phyloP scores from a whole-genome alignment of 2,797 vertebrate genomes.

The Urosaurus nigricauda region DNA sequence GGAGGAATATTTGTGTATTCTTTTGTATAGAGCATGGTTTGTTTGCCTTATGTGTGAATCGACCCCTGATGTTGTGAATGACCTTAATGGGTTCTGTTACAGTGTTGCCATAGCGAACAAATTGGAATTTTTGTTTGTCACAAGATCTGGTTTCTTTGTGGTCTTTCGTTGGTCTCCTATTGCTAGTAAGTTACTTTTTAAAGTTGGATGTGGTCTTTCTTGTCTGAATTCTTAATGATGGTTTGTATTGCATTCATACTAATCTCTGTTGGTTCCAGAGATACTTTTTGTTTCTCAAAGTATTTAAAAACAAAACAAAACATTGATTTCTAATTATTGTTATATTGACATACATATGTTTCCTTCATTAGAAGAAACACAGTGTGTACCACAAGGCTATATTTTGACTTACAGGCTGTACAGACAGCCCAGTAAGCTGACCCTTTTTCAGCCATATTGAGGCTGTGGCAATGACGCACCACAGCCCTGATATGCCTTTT shows the following conservation, averaged over 20 bases:
- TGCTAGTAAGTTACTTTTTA: neutral
- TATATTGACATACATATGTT: neutral
- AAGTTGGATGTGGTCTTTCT: neutral
- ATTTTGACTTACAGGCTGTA: neutral
- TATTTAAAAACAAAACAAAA: too few species aligned
- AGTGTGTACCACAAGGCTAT: neutral
- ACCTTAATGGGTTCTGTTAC: neutral
- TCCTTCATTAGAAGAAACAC: neutral
- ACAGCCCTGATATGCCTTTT: too few species aligned
- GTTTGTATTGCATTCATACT: neutral
- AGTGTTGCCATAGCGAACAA: neutral
- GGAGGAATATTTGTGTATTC: neutral
- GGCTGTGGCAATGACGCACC: too few species aligned
- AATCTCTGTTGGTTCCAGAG: neutral
- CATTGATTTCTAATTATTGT: neutral
- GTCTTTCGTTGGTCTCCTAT: neutral
- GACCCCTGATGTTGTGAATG: neutral
- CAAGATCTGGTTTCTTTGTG: neutral
- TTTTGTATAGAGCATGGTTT: neutral
- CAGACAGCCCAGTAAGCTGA: too few species aligned
- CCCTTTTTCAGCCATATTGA: too few species aligned
- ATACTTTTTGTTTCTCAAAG: neutral
- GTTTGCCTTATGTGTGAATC: neutral
- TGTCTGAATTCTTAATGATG: neutral
- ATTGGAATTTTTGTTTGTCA: neutral